Evolutionary conservation across 2,888 invertebrate genomes (phyloP).

Genomic region (Drosophila macrospina): DNA sequence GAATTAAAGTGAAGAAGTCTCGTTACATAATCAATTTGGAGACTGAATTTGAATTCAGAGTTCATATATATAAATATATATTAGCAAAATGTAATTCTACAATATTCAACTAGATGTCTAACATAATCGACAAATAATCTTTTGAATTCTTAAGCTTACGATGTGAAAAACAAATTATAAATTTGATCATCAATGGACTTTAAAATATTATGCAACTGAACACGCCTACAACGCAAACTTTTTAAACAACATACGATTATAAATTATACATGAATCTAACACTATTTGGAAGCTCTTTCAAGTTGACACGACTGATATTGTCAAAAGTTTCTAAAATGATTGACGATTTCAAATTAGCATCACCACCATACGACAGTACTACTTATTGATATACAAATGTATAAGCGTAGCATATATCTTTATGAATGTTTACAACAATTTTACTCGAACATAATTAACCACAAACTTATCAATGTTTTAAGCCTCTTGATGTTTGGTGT

Average conservation of each 20-base stretch:
- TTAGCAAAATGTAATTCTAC: constrained; percentile 15
- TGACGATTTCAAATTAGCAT: constrained; percentile 21
- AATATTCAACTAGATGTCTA: constrained; percentile 58
- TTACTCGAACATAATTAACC: constrained; percentile 24
- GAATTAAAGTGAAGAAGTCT: constrained; percentile 1
- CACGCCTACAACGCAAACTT: constrained; percentile 4
- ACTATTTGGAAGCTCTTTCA: constrained; percentile 1
- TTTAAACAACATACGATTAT: not conserved
- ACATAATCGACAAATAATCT: constrained; percentile 24
- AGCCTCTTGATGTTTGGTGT: constrained; percentile 77
- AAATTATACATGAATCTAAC: not conserved
- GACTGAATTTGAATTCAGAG: constrained; percentile 18
- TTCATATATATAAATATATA: constrained; percentile 3
- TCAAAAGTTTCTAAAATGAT: constrained; percentile 18
- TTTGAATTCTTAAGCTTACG: constrained; percentile 7
- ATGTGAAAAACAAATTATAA: constrained; percentile 14
- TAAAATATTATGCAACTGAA: constrained; percentile 17
- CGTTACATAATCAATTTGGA: constrained; percentile 20
- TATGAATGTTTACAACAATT: constrained; percentile 46
- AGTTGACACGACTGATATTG: constrained; percentile 30
- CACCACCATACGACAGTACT: constrained; percentile 14
- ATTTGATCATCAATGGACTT: constrained; percentile 15
- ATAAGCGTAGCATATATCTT: constrained; percentile 34
- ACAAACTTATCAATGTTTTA: constrained; percentile 66
- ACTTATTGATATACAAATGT: constrained; percentile 6